Percentiles rank a stretch among this genome's conserved stretches.
Conservation (phyloP, 2,113 vertebrate species). For the Barnardius zonarius region DNA sequence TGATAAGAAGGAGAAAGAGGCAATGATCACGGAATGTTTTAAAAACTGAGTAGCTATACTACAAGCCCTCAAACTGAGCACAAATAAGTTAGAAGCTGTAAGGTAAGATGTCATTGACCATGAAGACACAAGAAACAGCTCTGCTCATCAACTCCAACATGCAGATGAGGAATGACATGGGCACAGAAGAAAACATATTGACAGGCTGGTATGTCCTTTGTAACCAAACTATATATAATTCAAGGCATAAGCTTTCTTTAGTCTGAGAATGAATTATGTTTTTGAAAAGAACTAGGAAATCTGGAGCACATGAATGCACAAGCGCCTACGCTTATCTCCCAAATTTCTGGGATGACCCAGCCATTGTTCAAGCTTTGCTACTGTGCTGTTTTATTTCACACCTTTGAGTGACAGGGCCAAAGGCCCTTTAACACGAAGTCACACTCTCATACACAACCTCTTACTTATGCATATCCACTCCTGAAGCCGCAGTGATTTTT, state of each 20-base stretch:
- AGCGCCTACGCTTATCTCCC: rapidly evolving
- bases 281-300: not conserved
- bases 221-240: not conserved
- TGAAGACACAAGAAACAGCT: not conserved
- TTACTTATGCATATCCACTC: rapidly evolving
- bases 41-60: not conserved
- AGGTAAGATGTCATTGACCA: not conserved
- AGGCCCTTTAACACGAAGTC: not conserved
- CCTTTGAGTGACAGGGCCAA: not conserved
- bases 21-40: not conserved
- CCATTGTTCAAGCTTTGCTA: not conserved
- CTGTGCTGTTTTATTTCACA: not conserved
- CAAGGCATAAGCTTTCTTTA: not conserved
- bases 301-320: not conserved
- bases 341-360: not conserved
- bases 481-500: not conserved
- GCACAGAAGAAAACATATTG: not conserved
- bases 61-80: not conserved
- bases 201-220: not conserved
- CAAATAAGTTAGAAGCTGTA: not conserved
- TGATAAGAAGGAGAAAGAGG: not conserved
- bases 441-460: not conserved
- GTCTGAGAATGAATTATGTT: not conserved
- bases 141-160: not conserved
- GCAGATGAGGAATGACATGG: not conserved